phyloP scores from a whole-genome alignment of 2,888 invertebrate genomes.

The Melikaiella ostensackeni region DNA sequence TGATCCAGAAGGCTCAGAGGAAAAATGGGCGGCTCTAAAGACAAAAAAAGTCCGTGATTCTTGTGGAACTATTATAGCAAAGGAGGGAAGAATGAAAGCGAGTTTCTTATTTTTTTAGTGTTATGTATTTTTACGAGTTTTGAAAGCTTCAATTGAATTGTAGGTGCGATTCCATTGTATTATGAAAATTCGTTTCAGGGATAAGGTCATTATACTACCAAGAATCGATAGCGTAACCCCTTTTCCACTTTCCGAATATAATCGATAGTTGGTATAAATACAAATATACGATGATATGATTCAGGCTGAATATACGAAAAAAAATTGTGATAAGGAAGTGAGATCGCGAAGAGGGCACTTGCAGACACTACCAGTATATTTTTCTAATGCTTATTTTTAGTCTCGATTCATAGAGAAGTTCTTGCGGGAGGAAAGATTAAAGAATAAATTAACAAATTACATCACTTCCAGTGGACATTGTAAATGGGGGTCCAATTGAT shows the following conservation, averaged over 20 bases:
- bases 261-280: too few species aligned
- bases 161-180: not conserved
- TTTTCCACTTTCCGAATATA: too few species aligned
- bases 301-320: conserved; percentile 69
- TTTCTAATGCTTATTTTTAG: conserved; percentile 54
- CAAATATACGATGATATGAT: too few species aligned
- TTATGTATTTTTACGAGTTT: not conserved
- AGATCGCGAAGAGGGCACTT: conserved; percentile 60
- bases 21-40: too few species aligned
- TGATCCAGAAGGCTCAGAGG: too few species aligned
- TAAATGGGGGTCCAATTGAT: conserved; percentile 70
- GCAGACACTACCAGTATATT: conserved; percentile 71
- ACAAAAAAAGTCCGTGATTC: too few species aligned
- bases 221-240: conserved; percentile 30
- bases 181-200: conserved; percentile 31
- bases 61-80: too few species aligned
- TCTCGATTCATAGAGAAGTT: conserved; percentile 58
- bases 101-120: not conserved
- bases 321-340: conserved; percentile 48
- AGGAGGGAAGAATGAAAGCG: not conserved
- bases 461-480: conserved; percentile 49
- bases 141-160: not conserved
- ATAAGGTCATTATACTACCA: conserved; percentile 7
- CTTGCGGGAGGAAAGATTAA: conserved; percentile 17
- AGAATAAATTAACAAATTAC: conserved; percentile 40